phyloP scores from a whole-genome alignment of 1,140 invertebrate genomes.

The Chironomus tepperi region DNA sequence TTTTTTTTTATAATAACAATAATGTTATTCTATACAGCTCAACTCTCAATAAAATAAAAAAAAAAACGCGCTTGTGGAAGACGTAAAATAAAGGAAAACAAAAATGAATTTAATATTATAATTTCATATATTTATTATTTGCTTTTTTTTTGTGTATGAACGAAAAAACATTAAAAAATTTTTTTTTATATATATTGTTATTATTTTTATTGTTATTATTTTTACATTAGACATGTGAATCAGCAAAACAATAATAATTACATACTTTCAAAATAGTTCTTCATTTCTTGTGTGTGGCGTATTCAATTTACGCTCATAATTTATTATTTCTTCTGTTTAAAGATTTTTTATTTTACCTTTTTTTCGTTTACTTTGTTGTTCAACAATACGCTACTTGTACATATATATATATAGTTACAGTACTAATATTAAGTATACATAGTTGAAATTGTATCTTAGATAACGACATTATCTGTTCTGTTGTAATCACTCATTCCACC shows the following conservation, averaged over 20 bases:
- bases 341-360: neutral
- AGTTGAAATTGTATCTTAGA: neutral
- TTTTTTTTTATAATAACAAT: conserved; percentile 17
- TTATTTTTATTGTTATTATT: neutral
- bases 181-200: neutral
- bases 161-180: conserved; percentile 21
- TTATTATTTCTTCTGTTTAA: neutral
- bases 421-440: no score
- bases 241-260: conserved; percentile 21
- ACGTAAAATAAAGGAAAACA: conserved; percentile 10
- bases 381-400: neutral
- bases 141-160: conserved; percentile 8
- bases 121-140: conserved; percentile 22
- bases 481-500: neutral
- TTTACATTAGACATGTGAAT: conserved; percentile 18
- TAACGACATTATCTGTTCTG: neutral
- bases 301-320: neutral
- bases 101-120: conserved; percentile 24
- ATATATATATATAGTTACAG: neutral
- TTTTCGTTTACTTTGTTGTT: neutral
- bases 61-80: neutral
- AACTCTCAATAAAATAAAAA: neutral
- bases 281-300: neutral
- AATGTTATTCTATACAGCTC: neutral
- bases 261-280: neutral